Percentiles rank a stretch among this genome's conserved stretches.
Evolutionary conservation across 1,140 invertebrate species (phyloP).

Genomic region (Mamestra configurata): DNA sequence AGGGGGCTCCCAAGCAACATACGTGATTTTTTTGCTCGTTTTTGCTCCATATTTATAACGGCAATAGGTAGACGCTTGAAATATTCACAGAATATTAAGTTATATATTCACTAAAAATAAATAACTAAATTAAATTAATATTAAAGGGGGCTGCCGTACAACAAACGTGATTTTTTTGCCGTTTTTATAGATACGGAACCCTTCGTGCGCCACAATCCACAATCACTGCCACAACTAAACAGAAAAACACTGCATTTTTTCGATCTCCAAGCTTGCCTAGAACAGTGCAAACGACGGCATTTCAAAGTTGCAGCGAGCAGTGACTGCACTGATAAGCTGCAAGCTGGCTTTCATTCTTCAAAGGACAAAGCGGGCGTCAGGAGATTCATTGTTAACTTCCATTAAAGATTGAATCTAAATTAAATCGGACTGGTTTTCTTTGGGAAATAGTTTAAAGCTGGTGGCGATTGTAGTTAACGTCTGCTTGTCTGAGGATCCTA

Average conservation of each 20-base stretch:
- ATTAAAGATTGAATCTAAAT: slow-evolving; percentile 30
- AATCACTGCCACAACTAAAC: neutral
- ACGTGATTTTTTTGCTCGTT: too few species aligned
- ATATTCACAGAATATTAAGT: too few species aligned
- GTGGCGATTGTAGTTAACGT: neutral
- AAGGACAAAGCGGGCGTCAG: neutral
- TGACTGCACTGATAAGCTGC: neutral
- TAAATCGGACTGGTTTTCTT: slow-evolving; percentile 14
- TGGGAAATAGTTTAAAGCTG: slow-evolving; percentile 10
- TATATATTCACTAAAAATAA: too few species aligned
- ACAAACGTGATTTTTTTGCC: too few species aligned
- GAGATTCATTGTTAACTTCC: slow-evolving; percentile 13
- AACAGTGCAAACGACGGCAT: slow-evolving; percentile 4
- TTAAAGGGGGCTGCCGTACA: too few species aligned
- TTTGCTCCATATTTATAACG: too few species aligned
- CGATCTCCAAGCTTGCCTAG: neutral
- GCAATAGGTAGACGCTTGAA: too few species aligned
- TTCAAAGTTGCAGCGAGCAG: slow-evolving; percentile 10
- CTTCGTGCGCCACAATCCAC: too few species aligned
- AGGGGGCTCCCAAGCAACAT: too few species aligned
- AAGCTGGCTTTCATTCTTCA: neutral
- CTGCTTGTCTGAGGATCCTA: neutral
- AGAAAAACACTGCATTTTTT: neutral
- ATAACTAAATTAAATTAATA: too few species aligned
- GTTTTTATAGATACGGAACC: too few species aligned